Evolutionary conservation across 2,888 invertebrate genomes (phyloP).

Genomic region (Ramazzottius varieornatus): DNA sequence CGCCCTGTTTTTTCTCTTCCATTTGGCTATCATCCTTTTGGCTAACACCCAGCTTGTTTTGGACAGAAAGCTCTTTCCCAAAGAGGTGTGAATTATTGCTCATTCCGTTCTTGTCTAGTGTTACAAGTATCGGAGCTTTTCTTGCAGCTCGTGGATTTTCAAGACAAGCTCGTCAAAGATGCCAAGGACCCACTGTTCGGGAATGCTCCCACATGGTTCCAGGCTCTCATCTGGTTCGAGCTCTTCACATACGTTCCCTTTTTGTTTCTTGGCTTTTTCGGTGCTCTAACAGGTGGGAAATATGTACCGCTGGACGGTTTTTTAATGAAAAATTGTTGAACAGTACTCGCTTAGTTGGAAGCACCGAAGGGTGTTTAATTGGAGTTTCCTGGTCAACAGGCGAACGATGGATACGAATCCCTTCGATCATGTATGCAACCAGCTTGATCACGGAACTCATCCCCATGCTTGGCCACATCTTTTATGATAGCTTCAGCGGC

Average conservation of each 20-base stretch:
- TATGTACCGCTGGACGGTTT: no score
- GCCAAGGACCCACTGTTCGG: not conserved
- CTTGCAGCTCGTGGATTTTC: not conserved
- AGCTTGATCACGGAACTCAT: not conserved
- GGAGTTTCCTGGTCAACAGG: no score
- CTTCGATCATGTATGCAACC: not conserved
- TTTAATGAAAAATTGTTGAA: no score
- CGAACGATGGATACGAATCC: not conserved
- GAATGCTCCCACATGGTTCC: not conserved
- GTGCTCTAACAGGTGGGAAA: not conserved
- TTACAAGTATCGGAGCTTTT: no score
- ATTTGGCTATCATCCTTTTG: not conserved
- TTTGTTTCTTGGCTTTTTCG: not conserved
- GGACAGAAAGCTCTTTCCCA: not conserved
- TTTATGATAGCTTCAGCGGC: not conserved
- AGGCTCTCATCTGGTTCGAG: not conserved
- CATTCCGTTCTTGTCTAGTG: no score
- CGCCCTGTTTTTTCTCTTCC: not conserved
- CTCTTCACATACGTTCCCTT: not conserved
- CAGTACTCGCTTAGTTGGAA: no score
- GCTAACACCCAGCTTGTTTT: not conserved
- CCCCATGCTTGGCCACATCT: not conserved
- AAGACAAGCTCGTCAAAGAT: not conserved
- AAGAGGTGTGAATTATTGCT: not conserved
- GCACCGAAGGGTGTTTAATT: no score